Base-by-base conservation (phyloP, 2,113 vertebrate genomes). In the Falco punctatus region DNA sequence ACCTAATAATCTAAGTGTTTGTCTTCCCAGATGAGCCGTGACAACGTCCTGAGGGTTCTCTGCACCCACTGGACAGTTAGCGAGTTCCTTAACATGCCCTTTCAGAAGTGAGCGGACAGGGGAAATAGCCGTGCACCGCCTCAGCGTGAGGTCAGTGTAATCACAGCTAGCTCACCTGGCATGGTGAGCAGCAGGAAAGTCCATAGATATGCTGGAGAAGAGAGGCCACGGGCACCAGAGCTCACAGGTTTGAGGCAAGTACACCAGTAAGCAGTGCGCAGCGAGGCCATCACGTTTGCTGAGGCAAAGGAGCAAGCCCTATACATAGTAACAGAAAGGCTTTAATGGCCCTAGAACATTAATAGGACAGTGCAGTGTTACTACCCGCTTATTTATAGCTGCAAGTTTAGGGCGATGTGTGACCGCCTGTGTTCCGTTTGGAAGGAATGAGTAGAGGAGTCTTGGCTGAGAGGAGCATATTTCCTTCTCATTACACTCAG, bases 401-500 rank as follows among this genome's bases (percentile, higher is more conserved):
- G 6, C 33, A 52, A 35, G 66, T 85, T 89, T 54, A 85, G 51
- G 64, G 71, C 4, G 14, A 26, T 48, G 61, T 52, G 8, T 72
- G 65, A 61, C 90, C 88, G 38, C 46, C 61, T 0, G 0, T 42
- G 21, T 61, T 95, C 87, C 59, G 12, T 81, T 91, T 87, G 62
- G 59, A 92, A 88, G 80, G 91, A 61, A 87, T 24, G 15, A 92
- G 75, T 82, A 72, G 86, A 86, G 88, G 40, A 67, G 40, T 80
- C 77, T 92, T 54, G 55, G 69, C 94, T 90, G 70, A 75, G 88
- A 78, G 70, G 70, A 92, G 42, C 3, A 0, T 57, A 7, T 85
- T 97, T 94, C 77, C 86, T 90, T 95, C 96, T 95, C 27, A 17
- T 96, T 82, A n/a, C 54, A 44, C 69, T 94, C 88, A 74, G 58